Percentiles rank a stretch among this genome's conserved stretches.
Conservation (phyloP, 2,888 invertebrate species). For the Drosophila conformis region DNA sequence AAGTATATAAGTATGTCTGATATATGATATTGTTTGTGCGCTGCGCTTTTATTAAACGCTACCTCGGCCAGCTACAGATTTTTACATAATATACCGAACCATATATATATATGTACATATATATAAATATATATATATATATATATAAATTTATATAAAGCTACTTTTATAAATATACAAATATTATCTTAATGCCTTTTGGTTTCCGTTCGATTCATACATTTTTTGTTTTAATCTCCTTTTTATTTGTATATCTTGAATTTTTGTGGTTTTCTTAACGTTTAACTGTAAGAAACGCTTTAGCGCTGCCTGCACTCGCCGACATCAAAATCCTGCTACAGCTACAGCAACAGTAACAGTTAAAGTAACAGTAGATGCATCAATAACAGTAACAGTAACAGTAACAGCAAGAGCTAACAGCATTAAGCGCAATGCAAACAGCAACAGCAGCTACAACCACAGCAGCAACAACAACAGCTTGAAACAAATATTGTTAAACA, state of each 20-base stretch:
- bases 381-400: constrained; percentile 34
- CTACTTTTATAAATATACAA: constrained; percentile 19
- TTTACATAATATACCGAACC: constrained; percentile 23
- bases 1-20: constrained; percentile 40
- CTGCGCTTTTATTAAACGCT: constrained; percentile 36
- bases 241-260: constrained; percentile 20
- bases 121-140: constrained; percentile 1
- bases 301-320: constrained; percentile 67
- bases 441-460: constrained; percentile 24
- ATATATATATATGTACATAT: constrained; percentile 14
- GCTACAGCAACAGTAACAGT: constrained; percentile 49
- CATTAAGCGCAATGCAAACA: constrained; percentile 27
- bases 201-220: constrained; percentile 19
- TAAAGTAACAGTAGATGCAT: constrained; percentile 23
- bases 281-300: constrained; percentile 59
- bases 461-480: constrained; percentile 39
- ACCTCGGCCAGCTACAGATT: constrained; percentile 24
- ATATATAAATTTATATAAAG: constrained; percentile 17
- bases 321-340: constrained; percentile 60
- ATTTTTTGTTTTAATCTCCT: constrained; percentile 5
- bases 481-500: constrained; percentile 32
- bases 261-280: constrained; percentile 36
- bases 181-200: constrained; percentile 39
- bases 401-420: constrained; percentile 40
- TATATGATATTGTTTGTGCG: constrained; percentile 35